Base-by-base conservation (phyloP, 2,113 vertebrate species). In the Sorex araneus region DNA sequence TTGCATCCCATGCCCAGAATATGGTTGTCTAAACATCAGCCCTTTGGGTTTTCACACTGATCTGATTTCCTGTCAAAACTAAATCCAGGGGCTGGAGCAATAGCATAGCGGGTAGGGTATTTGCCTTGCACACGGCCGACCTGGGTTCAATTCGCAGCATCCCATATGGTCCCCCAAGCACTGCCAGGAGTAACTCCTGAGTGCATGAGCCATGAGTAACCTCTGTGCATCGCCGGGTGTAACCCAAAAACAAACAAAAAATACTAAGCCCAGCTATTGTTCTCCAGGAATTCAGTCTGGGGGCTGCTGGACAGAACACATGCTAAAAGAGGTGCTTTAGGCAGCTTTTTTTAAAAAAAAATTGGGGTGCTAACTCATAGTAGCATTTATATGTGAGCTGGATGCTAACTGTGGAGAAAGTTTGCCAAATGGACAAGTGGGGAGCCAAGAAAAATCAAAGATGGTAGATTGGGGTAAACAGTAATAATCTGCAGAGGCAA, bases 1-100 rank as follows among this genome's bases (percentile, higher is more conserved):
- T 15, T 45, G n/a, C 4, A 19, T 36, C 30, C 9, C 6, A 54
- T 8, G 0, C 12, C 9, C 6, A 19, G 15, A 11, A 47, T 40
- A 21, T 6, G 32, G 1, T 60, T 70, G 50, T 47, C 36, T 40
- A 32, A n/a, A 19, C 40, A 45, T 25, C 8, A 0, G 30, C 28
- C 2, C 36, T 40, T 67, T 8, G 12, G 8, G 16, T 21, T 47
- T 76, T 28, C 18, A 18, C 45, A 78, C 54, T 10, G 19, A 27
- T n/a, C 16, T n/a, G 7, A 15, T n/a, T n/a, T n/a, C 13, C 32
- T 36, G 25, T 10, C 54, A 57, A 57, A 54, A 54, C 50, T 54
- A 54, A 54, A 3, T 54, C 50, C 50, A 30, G 1, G 12, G n/a
- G n/a, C n/a, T n/a, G n/a, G n/a, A n/a, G n/a, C n/a, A n/a, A n/a